Percentiles rank a stretch among this genome's conserved stretches.
These are phyloP conservation scores for Setipinna tenuifilis DNA, from an alignment of 2,797 vertebrate species.

Conservation along the genomic window DNA sequence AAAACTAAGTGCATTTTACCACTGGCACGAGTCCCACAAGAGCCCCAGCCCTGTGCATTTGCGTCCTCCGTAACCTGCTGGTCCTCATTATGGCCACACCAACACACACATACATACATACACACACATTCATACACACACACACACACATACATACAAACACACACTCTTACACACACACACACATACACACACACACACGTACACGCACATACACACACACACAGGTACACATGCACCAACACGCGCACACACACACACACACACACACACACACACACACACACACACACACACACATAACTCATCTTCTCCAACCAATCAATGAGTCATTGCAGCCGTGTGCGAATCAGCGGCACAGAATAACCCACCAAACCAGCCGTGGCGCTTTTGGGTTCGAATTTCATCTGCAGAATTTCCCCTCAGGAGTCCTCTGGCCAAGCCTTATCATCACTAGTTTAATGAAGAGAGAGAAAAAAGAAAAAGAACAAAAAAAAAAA, in stretches of 20 bases:
- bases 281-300: not conserved
- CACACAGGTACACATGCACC: not conserved
- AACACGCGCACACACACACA: conserved; percentile 30
- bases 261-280: conserved; percentile 26
- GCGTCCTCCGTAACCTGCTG: not conserved
- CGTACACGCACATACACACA: conserved; percentile 14
- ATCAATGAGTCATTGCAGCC: not conserved
- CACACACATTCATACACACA: no score
- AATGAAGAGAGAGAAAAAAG: conserved; percentile 38
- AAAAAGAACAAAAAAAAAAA: not conserved
- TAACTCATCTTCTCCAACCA: not conserved
- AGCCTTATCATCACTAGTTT: conserved; percentile 21
- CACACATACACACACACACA: conserved; percentile 28
- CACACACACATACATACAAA: no score
- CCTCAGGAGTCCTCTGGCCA: not conserved
- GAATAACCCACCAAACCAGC: conserved; percentile 1
- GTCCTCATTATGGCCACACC: conserved; percentile 16
- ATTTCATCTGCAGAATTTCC: conserved; percentile 19
- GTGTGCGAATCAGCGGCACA: conserved; percentile 14
- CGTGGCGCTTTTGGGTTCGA: not conserved
- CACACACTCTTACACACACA: conserved; percentile 26
- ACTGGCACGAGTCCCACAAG: conserved; percentile 2
- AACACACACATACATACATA: conserved; percentile 29
- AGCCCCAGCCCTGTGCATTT: not conserved
- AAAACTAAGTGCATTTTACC: conserved; percentile 44